Evolutionary conservation across 2,888 invertebrate species (phyloP).

Genomic region (Crocallis elinguaria): DNA sequence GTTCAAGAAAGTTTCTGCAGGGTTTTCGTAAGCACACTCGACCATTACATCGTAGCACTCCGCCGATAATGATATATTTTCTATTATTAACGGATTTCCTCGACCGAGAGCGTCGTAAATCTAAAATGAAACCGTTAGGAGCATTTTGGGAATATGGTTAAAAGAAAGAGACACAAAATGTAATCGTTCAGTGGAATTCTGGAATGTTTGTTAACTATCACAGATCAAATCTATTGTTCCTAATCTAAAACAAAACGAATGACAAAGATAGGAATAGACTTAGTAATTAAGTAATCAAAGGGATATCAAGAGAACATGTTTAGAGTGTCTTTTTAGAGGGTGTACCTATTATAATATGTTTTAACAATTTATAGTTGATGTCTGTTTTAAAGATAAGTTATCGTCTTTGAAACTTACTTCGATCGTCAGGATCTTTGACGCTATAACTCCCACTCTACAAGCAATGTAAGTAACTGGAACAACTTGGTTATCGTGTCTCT

Average conservation of each 20-base stretch:
- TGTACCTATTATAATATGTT: no score
- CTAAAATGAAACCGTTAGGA: conserved; percentile 46
- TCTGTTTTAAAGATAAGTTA: no score
- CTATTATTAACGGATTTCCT: conserved; percentile 72
- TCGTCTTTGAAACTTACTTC: no score
- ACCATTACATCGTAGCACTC: conserved; percentile 86
- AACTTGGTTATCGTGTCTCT: conserved; percentile 72
- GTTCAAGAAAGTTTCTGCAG: conserved; percentile 72
- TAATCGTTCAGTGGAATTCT: no score
- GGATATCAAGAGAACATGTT: no score
- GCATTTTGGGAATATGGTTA: neutral
- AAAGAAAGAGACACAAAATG: neutral
- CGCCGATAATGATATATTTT: conserved; percentile 74
- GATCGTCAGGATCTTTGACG: conserved; percentile 65
- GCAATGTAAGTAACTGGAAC: conserved; percentile 80
- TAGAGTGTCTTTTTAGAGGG: no score
- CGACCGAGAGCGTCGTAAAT: conserved; percentile 74
- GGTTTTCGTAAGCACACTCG: conserved; percentile 78
- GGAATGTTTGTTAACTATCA: no score
- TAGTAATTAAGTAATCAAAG: no score
- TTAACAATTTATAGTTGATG: no score
- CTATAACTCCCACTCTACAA: conserved; percentile 68
- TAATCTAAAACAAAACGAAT: no score
- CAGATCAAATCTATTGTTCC: no score
- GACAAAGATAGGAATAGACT: no score